A percentile compares a stretch with the other conserved stretches of the same genome.
These are phyloP conservation scores for Megalonaias nervosa DNA, from an alignment of 1,140 invertebrate genomes.

Conservation along the genomic window DNA sequence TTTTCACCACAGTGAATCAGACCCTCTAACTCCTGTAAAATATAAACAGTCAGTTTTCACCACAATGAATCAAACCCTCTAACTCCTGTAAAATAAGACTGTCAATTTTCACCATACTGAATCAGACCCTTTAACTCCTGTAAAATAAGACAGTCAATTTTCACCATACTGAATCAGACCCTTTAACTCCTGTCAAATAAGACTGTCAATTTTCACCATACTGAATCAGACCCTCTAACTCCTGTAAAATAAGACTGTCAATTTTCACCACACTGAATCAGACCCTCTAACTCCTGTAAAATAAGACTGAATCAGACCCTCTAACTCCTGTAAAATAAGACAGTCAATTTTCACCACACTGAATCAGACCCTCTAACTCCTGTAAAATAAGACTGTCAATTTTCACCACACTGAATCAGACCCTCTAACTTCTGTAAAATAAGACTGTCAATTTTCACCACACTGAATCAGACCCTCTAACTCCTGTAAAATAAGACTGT, in stretches of 20 bases:
- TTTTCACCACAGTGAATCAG: conserved; percentile 81
- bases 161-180: conserved; percentile 85
- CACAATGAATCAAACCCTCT: not conserved
- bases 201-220: conserved; percentile 69
- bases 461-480: not conserved
- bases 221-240: conserved; percentile 88
- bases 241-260: not conserved
- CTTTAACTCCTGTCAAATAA: conserved; percentile 77
- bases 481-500: not conserved
- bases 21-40: conserved; percentile 79
- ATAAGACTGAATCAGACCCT: conserved; percentile 85
- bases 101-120: no score
- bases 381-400: conserved; percentile 2
- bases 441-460: not conserved
- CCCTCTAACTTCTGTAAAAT: conserved; percentile 78
- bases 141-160: conserved; percentile 11
- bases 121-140: conserved; percentile 94
- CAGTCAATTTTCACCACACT: conserved; percentile 74
- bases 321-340: conserved; percentile 84
- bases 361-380: conserved; percentile 86
- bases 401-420: conserved; percentile 81
- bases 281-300: not conserved
- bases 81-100: not conserved
- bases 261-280: not conserved
- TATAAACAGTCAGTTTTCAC: not conserved